Conservation (phyloP, 92 coral and sea anemone species). For the Zoanthus solanderi region DNA sequence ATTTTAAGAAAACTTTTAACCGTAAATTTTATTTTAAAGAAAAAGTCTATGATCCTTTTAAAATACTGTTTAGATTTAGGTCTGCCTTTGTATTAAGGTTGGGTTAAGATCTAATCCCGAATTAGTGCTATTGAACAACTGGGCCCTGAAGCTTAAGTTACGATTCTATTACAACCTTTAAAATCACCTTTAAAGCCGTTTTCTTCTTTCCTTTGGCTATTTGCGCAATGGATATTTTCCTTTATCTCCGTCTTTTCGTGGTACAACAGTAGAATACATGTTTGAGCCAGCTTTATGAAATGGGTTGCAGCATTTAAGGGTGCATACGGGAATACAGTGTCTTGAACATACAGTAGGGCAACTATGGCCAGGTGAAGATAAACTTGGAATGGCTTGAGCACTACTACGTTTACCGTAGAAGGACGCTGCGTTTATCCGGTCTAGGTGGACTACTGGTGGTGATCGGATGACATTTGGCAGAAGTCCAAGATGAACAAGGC, state of each 20-base stretch:
- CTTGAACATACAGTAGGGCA: slow-evolving; percentile 82
- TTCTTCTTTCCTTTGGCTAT: slow-evolving; percentile 13
- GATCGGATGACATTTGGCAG: slow-evolving; percentile 29
- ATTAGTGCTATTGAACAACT: no score
- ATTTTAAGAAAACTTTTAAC: no score
- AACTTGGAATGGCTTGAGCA: slow-evolving; percentile 59
- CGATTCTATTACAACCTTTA: no score
- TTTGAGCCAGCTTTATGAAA: background rate
- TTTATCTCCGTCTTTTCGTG: background rate
- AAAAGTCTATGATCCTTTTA: no score
- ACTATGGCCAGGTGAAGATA: slow-evolving; percentile 37
- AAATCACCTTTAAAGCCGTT: slow-evolving; percentile 47
- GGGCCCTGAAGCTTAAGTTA: no score
- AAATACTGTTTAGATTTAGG: no score
- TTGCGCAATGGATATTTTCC: slow-evolving; percentile 20
- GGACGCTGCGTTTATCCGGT: slow-evolving; percentile 59
- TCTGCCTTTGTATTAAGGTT: no score
- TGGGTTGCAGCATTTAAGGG: slow-evolving; percentile 79
- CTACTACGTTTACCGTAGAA: slow-evolving; percentile 25
- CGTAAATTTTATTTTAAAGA: no score
- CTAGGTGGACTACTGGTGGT: slow-evolving; percentile 7
- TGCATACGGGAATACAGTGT: slow-evolving; percentile 81
- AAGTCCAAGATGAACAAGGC: slow-evolving; percentile 62
- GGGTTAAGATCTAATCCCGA: no score
- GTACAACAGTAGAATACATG: background rate